Conservation (phyloP, 2,113 vertebrate genomes). For the Empidonax traillii region DNA sequence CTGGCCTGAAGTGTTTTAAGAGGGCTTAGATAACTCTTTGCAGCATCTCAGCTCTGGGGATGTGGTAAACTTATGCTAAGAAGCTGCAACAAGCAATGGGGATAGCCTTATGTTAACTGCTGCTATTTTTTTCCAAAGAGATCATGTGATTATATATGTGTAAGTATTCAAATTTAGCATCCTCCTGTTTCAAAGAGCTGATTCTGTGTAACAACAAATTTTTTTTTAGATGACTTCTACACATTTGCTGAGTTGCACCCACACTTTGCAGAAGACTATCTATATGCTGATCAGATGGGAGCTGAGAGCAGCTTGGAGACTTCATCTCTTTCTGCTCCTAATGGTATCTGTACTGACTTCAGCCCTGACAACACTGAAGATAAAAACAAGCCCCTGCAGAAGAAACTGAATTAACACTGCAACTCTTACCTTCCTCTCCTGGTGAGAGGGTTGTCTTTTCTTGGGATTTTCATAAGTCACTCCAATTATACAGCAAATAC, state of each 20-base stretch:
- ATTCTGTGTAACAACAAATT: background rate
- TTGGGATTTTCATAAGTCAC: constrained; percentile 50
- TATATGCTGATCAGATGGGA: constrained; percentile 79
- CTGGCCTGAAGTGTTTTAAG: background rate
- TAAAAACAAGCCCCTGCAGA: constrained; percentile 49
- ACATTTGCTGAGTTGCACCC: constrained; percentile 82
- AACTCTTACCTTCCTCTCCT: constrained; percentile 75
- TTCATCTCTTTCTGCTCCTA: constrained; percentile 72
- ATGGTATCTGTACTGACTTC: constrained; percentile 96
- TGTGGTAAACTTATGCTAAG: background rate
- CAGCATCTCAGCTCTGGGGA: background rate
- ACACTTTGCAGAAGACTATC: constrained; percentile 86
- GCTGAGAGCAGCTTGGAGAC: constrained; percentile 65
- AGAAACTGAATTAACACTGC: constrained; percentile 83
- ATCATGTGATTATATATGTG: background rate
- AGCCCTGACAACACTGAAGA: constrained; percentile 77
- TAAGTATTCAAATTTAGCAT: constrained; percentile 28
- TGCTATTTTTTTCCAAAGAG: constrained; percentile 32
- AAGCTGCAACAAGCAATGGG: background rate
- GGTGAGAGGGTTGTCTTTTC: constrained; percentile 71
- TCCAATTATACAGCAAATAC: constrained; percentile 26
- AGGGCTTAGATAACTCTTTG: background rate
- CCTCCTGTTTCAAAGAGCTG: constrained; percentile 40
- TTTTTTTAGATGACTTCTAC: constrained; percentile 84
- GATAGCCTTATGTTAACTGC: background rate